phyloP scores from a whole-genome alignment of 2,113 vertebrate genomes.

The Telmatochromis sp. region DNA sequence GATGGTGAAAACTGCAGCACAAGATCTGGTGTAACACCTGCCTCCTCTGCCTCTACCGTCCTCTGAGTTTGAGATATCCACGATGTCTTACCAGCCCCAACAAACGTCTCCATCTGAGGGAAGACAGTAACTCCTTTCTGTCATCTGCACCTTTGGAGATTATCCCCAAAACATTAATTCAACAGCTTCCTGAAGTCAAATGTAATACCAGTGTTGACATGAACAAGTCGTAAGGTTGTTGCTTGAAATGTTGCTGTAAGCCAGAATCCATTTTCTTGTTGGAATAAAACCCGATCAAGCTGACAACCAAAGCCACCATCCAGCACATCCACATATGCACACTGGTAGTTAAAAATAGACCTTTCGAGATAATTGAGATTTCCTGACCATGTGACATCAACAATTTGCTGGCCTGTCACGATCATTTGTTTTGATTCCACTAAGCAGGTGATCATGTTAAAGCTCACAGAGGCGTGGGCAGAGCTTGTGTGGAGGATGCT shows the following conservation, averaged over 20 bases:
- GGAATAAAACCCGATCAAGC: neutral
- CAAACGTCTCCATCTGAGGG: neutral
- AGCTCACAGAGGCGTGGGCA: neutral
- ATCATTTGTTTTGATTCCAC: neutral
- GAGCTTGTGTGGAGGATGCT: neutral
- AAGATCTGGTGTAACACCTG: neutral
- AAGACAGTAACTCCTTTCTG: neutral
- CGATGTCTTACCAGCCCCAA: neutral
- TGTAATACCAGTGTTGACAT: neutral
- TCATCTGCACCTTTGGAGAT: neutral
- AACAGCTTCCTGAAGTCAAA: neutral
- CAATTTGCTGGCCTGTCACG: neutral
- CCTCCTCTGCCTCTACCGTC: neutral
- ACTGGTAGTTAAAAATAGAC: neutral
- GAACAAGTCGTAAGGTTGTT: neutral
- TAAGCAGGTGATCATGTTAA: neutral
- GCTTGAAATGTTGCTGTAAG: neutral
- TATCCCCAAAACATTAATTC: neutral
- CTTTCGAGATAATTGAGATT: neutral
- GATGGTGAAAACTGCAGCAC: neutral
- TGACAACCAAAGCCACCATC: neutral
- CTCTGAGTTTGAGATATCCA: neutral
- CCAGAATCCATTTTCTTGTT: neutral
- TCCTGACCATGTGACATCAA: neutral
- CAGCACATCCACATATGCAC: neutral